Base-by-base conservation (phyloP, 2,888 invertebrate genomes). In the Formica aserva region DNA sequence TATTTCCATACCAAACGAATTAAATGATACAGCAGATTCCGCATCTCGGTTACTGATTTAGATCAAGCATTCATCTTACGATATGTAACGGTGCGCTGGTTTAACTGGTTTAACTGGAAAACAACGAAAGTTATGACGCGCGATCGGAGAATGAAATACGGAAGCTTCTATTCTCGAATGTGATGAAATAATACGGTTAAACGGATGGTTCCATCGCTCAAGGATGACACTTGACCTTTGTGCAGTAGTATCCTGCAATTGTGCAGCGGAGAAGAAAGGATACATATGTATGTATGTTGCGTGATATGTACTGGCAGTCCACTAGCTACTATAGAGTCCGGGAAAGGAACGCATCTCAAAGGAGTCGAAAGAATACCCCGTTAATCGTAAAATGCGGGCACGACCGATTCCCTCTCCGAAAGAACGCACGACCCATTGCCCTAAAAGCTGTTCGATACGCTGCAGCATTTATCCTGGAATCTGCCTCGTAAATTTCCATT, bases 401-500 rank as follows among this genome's bases (percentile, higher is more conserved):
- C 82, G 75, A 85, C 85, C 86, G 86, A 76, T 84, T 80, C 76
- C 81, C 78, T 60, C 60, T 84, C 76, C 82, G 85, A 87, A 87
- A 85, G 82, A 89, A 92, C 88, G 86, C 88, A 85, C 88, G 88
- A 88, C 88, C 84, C 85, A 87, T 89, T 89, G 89, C 90, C 90
- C 91, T 90, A 87, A 88, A 88, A 88, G 87, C 88, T 83, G 85
- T 82, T 85, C 81, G 85, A 74, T 71, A 78, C 85, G 83, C 35
- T 69, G 76, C 85, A 72, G 78, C 88, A 84, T 88, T 88, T 88
- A 88, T 90, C 85, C 87, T 76, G 67, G 84, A 81, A 85, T 87
- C 87, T 87, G 66, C 82, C 91, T 90, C 92, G 87, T 92, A 92
- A 91, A 92, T 92, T 91, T 91, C 89, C 89, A 90, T 91, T 90